phyloP scores from a whole-genome alignment of 53 echinoderm and acorn worm species.

The Hippasteria phrygiana region DNA sequence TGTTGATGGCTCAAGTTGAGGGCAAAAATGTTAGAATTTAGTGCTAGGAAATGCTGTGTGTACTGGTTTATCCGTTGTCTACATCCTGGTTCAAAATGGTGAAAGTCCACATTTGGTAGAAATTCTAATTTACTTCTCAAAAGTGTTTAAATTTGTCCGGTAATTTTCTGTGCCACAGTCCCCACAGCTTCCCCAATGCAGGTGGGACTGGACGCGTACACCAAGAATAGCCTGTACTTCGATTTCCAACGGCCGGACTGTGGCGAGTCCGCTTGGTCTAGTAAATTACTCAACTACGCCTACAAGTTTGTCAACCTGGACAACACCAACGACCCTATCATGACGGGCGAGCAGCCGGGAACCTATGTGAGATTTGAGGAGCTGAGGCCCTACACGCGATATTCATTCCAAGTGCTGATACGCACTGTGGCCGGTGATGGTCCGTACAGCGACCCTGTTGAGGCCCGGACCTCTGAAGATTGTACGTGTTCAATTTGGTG shows the following conservation, averaged over 20 bases:
- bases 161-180: background rate
- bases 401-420: slow-evolving; percentile 13
- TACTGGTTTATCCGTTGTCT: no score
- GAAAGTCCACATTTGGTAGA: no score
- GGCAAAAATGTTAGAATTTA: no score
- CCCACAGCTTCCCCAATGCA: slow-evolving; percentile 7
- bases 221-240: background rate
- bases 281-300: background rate
- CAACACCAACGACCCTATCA: background rate
- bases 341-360: background rate
- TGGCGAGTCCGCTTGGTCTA: background rate
- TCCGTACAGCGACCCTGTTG: slow-evolving; percentile 8
- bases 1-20: no score
- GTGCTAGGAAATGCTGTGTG: no score
- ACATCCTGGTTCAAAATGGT: no score
- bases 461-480: slow-evolving; percentile 7
- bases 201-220: background rate
- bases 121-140: no score
- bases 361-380: background rate
- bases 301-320: slow-evolving; percentile 24
- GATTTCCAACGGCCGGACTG: background rate
- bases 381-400: slow-evolving; percentile 25
- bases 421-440: slow-evolving; percentile 18
- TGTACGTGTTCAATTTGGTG: no score
- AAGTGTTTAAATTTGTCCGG: background rate